These are phyloP conservation scores for Apocheima hispidaria DNA, from an alignment of 2,888 invertebrate species.

Conservation along the genomic window DNA sequence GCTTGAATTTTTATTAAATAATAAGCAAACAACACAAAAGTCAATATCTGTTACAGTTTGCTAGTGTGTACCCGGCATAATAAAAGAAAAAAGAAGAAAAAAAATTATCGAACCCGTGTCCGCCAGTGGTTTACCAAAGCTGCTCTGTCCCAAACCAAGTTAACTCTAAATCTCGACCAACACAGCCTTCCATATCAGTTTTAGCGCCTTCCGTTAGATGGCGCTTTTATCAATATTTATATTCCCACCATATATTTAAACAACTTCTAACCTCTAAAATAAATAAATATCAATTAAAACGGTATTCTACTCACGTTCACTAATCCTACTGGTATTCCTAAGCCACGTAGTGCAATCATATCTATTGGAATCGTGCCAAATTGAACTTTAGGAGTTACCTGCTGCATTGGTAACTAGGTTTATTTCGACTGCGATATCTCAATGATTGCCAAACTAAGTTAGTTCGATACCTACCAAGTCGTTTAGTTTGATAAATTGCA, in stretches of 20 bases:
- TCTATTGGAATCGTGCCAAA: slow-evolving; percentile 34
- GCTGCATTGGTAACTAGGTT: slow-evolving; percentile 10
- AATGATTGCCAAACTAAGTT: slow-evolving; percentile 23
- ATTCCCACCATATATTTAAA: not conserved
- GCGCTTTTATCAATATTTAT: slow-evolving; percentile 13
- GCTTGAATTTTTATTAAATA: no score
- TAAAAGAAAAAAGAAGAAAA: no score
- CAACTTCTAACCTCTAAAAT: not conserved
- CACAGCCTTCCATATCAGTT: slow-evolving; percentile 10
- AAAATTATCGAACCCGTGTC: not conserved
- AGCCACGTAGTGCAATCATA: slow-evolving; percentile 18
- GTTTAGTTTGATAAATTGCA: slow-evolving; percentile 1
- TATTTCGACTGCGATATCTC: slow-evolving; percentile 13
- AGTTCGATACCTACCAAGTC: slow-evolving; percentile 3
- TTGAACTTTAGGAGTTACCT: slow-evolving; percentile 19
- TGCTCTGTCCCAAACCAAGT: not conserved
- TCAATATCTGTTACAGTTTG: not conserved
- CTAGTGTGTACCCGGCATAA: no score
- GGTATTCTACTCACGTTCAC: not conserved
- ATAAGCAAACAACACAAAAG: no score
- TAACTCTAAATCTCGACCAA: not conserved
- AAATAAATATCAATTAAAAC: slow-evolving; percentile 12
- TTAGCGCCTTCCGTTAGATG: slow-evolving; percentile 22
- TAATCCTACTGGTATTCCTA: not conserved
- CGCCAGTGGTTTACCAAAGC: not conserved